These are phyloP conservation scores for Frankliniella intonsa DNA, from an alignment of 2,888 invertebrate species.

Conservation along the genomic window DNA sequence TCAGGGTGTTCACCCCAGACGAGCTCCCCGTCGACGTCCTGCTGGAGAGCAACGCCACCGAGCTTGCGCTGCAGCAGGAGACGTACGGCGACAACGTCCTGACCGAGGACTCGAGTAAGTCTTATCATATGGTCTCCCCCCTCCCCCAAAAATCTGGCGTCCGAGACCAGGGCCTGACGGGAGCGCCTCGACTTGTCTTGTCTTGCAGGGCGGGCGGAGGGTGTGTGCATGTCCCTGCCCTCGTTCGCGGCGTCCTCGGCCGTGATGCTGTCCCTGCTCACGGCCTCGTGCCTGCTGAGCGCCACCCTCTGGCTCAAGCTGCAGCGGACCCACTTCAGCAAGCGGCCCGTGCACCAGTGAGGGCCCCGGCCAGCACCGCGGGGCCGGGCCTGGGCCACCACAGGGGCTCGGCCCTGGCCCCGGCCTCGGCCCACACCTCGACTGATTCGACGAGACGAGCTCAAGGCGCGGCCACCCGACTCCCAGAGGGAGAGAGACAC, in stretches of 20 bases:
- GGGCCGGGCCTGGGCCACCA: not conserved
- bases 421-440: no score
- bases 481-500: not conserved
- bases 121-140: not conserved
- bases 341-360: not conserved
- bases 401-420: not conserved
- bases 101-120: slow-evolving; percentile 36
- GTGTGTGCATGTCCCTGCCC: slow-evolving; percentile 60
- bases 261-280: slow-evolving; percentile 57
- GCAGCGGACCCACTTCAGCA: slow-evolving; percentile 41
- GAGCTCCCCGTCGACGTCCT: slow-evolving; percentile 32
- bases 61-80: slow-evolving; percentile 36
- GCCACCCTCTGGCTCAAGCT: slow-evolving; percentile 52
- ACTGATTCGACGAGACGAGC: not conserved
- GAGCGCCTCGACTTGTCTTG: not conserved
- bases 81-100: slow-evolving; percentile 49
- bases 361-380: not conserved
- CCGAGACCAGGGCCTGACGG: no score
- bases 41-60: not conserved
- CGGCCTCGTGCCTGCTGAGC: slow-evolving; percentile 54
- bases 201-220: slow-evolving; percentile 41
- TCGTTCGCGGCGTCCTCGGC: slow-evolving; percentile 60
- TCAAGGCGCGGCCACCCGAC: not conserved
- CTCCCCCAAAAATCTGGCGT: not conserved
- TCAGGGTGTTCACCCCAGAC: slow-evolving; percentile 35